These are phyloP conservation scores for Fragum sueziense DNA, from an alignment of 2,888 invertebrate genomes.

Conservation along the genomic window DNA sequence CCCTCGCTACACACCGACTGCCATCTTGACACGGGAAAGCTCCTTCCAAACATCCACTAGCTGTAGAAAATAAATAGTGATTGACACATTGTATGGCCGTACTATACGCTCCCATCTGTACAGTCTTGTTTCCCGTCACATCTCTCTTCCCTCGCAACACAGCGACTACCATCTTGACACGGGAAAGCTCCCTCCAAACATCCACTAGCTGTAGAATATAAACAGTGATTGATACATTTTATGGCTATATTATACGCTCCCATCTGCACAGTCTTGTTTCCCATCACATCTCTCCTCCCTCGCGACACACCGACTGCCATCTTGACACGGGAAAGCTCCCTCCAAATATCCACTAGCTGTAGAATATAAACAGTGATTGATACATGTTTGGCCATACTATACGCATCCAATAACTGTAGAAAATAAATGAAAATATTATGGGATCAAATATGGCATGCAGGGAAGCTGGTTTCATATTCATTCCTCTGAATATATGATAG, in stretches of 20 bases:
- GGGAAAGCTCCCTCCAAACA: constrained; percentile 52
- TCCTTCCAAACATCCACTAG: constrained; percentile 38
- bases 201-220: constrained; percentile 13
- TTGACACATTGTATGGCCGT: too few relatives aligned
- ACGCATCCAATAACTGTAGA: too few relatives aligned
- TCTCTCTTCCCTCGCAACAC: constrained; percentile 54
- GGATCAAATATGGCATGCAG: too few relatives aligned
- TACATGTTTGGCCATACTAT: too few relatives aligned
- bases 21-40: constrained; percentile 55
- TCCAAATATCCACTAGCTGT: constrained; percentile 36
- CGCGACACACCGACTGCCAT: constrained; percentile 50
- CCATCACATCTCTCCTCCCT: constrained; percentile 59
- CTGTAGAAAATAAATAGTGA: too few relatives aligned
- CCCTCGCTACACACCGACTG: constrained; percentile 48
- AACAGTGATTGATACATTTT: too few relatives aligned
- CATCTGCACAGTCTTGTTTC: constrained; percentile 53
- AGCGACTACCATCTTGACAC: constrained; percentile 51
- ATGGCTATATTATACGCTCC: too few relatives aligned
- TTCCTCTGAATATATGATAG: too few relatives aligned
- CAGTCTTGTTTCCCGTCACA: constrained; percentile 60
- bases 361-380: too few relatives aligned
- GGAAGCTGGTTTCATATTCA: too few relatives aligned
- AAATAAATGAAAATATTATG: too few relatives aligned
- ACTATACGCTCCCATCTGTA: constrained; percentile 55
- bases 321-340: constrained; percentile 52